phyloP scores from a whole-genome alignment of 2,797 vertebrate genomes.

The Galaxias olidus region DNA sequence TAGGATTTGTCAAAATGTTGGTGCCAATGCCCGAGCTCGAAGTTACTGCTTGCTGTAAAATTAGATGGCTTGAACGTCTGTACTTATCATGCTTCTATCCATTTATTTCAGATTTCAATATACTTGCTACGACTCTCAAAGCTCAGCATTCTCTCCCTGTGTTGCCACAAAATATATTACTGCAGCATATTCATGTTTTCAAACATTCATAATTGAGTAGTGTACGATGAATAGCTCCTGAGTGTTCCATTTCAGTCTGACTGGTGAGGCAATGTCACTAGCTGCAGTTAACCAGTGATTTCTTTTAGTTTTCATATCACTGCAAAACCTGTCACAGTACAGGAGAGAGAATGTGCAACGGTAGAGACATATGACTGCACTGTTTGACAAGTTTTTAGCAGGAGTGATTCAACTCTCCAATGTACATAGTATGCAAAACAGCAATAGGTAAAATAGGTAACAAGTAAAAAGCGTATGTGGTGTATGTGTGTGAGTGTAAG shows the following conservation, averaged over 20 bases:
- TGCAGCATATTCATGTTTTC: constrained; percentile 69
- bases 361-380: not conserved
- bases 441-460: too few relatives aligned
- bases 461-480: too few relatives aligned
- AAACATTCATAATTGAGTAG: constrained; percentile 77
- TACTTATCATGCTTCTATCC: too few relatives aligned
- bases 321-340: constrained; percentile 15
- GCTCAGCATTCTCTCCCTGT: constrained; percentile 47
- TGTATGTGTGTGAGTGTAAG: too few relatives aligned
- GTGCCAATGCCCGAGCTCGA: too few relatives aligned
- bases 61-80: too few relatives aligned
- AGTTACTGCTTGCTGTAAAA: too few relatives aligned
- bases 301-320: constrained; percentile 33
- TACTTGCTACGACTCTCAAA: constrained; percentile 34
- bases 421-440: too few relatives aligned
- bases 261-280: constrained; percentile 56
- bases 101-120: constrained; percentile 27
- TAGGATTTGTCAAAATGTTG: too few relatives aligned
- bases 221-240: constrained; percentile 72
- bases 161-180: constrained; percentile 69
- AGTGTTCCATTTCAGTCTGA: constrained; percentile 69
- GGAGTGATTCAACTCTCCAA: too few relatives aligned
- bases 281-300: constrained; percentile 43
- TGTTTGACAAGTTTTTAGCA: too few relatives aligned
- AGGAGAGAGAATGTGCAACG: constrained; percentile 33